Percentiles rank a stretch among this genome's conserved stretches.
These are phyloP conservation scores for Scolanthus callimorphus DNA, from an alignment of 92 coral and sea anemone species.

Conservation along the genomic window DNA sequence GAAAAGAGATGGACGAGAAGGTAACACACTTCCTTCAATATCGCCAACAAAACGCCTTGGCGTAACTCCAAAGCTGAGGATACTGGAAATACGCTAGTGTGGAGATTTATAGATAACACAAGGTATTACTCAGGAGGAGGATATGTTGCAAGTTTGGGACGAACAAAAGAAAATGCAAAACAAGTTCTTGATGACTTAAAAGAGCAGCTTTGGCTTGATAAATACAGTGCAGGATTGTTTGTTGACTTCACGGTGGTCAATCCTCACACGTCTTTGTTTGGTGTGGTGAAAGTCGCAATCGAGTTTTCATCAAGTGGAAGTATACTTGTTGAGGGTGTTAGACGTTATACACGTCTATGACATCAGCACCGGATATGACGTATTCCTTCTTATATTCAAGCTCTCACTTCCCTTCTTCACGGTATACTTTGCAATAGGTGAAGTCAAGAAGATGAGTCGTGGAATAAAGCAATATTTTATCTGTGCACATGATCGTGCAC, in stretches of 20 bases:
- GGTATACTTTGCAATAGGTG: constrained; percentile 23
- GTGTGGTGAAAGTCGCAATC: constrained; percentile 24
- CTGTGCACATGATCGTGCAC: constrained; percentile 26
- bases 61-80: constrained; percentile 1
- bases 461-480: not conserved
- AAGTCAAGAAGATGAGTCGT: constrained; percentile 15
- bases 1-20: constrained; percentile 4
- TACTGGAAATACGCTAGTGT: not conserved
- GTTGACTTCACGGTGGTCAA: constrained; percentile 39
- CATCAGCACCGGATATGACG: constrained; percentile 38
- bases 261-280: constrained; percentile 37
- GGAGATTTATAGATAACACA: constrained; percentile 11
- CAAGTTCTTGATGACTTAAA: constrained; percentile 4
- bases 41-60: constrained; percentile 26
- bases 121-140: constrained; percentile 34
- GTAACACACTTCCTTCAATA: not conserved
- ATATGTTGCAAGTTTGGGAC: constrained; percentile 31
- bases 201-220: constrained; percentile 31
- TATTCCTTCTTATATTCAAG: constrained; percentile 36
- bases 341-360: constrained; percentile 41
- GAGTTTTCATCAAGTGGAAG: constrained; percentile 36
- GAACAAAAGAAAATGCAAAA: constrained; percentile 13
- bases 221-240: constrained; percentile 29
- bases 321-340: constrained; percentile 10
- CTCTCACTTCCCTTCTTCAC: constrained; percentile 25